Percentiles rank a stretch among this genome's conserved stretches.
phyloP scores from a whole-genome alignment of 1,140 invertebrate genomes.

The Rhagoletis pomonella region DNA sequence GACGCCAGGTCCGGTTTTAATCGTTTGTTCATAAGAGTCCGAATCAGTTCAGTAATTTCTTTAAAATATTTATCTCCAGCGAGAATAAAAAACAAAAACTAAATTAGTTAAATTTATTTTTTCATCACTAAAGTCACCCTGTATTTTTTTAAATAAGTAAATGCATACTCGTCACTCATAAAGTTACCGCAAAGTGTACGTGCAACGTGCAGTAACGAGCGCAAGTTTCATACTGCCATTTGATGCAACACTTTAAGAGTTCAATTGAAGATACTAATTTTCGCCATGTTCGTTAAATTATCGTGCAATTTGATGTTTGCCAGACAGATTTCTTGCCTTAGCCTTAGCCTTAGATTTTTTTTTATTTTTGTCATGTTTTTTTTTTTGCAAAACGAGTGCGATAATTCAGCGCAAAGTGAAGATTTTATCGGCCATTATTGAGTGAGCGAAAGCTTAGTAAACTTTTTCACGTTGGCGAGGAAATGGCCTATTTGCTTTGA shows the following conservation, averaged over 20 bases:
- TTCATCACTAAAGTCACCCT: background rate
- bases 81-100: too few relatives aligned
- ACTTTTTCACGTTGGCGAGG: conserved; percentile 4
- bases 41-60: too few relatives aligned
- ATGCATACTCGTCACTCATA: conserved; percentile 5
- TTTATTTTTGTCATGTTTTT: background rate
- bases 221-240: conserved; percentile 1
- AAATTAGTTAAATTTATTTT: too few relatives aligned
- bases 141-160: conserved; percentile 11
- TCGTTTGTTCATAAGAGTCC: too few relatives aligned
- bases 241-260: conserved; percentile 27
- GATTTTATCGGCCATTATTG: background rate
- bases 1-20: too few relatives aligned
- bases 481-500: conserved; percentile 18
- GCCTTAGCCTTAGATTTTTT: background rate
- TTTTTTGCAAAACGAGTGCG: conserved; percentile 2
- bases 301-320: conserved; percentile 45
- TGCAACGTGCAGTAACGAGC: background rate
- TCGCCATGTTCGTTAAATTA: conserved; percentile 43
- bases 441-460: conserved; percentile 9
- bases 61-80: too few relatives aligned
- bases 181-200: background rate
- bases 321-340: conserved; percentile 3
- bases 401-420: conserved; percentile 16
- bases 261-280: conserved; percentile 48